Conservation (phyloP, 2,888 invertebrate genomes). For the Apamea epomidion region DNA sequence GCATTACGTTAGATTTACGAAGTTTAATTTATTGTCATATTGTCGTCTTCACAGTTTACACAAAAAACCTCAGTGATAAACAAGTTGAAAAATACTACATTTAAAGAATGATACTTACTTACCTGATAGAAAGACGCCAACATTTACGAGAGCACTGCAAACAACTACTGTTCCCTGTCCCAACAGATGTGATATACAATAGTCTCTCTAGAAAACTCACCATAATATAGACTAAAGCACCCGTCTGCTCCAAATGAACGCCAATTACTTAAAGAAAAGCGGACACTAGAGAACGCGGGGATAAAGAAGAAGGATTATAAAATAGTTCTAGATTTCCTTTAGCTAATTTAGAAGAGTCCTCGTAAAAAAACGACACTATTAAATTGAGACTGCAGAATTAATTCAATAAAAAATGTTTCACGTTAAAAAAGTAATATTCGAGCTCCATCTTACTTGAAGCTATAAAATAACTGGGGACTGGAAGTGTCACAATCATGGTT, state of each 20-base stretch:
- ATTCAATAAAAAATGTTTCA: constrained; percentile 49
- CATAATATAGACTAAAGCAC: constrained; percentile 32
- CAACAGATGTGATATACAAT: constrained; percentile 19
- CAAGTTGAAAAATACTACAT: not conserved
- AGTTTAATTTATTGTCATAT: not conserved
- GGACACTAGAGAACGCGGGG: constrained; percentile 35
- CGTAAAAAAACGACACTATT: constrained; percentile 36
- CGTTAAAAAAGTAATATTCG: constrained; percentile 45
- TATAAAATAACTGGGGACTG: constrained; percentile 41
- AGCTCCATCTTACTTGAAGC: constrained; percentile 21
- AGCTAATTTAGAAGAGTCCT: constrained; percentile 40
- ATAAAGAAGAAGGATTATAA: constrained; percentile 45
- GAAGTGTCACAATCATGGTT: constrained; percentile 54
- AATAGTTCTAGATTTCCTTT: constrained; percentile 51
- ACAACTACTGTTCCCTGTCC: constrained; percentile 7
- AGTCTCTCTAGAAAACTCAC: constrained; percentile 34
- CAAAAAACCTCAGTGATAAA: not conserved
- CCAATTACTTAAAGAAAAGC: constrained; percentile 56
- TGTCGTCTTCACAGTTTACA: not conserved
- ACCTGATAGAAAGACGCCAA: constrained; percentile 1
- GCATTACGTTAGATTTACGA: too few relatives aligned
- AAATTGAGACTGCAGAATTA: constrained; percentile 41
- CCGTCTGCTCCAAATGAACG: constrained; percentile 50
- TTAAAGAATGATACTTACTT: not conserved
- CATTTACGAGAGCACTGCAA: not conserved